Evolutionary conservation across 2,113 vertebrate genomes (phyloP).

Genomic region (Vidua macroura): DNA sequence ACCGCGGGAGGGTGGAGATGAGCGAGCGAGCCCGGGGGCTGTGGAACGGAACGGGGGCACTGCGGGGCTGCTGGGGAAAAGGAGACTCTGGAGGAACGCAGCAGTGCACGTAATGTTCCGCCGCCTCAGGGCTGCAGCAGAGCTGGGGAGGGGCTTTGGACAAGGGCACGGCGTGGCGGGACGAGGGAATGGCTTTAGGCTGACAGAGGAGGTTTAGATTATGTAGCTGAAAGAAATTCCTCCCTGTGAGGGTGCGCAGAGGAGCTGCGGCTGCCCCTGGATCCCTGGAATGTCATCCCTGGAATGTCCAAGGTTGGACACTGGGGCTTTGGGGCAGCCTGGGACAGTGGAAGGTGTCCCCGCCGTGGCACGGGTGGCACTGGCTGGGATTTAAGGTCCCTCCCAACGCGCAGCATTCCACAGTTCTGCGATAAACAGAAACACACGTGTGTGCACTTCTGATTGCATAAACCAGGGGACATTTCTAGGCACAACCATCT

Average conservation of each 20-base stretch:
- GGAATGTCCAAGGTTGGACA: not conserved
- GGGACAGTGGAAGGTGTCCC: not conserved
- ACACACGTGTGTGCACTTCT: accelerated
- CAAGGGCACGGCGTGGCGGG: not conserved
- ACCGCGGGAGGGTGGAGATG: accelerated
- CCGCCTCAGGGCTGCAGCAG: accelerated
- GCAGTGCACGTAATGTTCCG: accelerated
- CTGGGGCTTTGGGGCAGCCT: not conserved
- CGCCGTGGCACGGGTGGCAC: not conserved
- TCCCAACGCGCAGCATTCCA: not conserved
- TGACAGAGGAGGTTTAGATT: accelerated
- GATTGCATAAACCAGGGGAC: not conserved
- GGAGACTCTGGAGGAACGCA: accelerated
- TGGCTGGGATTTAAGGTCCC: accelerated
- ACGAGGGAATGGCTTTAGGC: not conserved
- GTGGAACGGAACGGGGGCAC: accelerated
- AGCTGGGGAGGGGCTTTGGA: not conserved
- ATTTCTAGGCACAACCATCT: accelerated
- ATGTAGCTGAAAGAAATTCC: accelerated
- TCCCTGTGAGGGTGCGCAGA: not conserved
- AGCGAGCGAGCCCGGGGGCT: not conserved
- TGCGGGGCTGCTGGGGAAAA: not conserved
- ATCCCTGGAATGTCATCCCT: not conserved
- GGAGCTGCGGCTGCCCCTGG: not conserved
- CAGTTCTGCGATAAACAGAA: accelerated